A percentile compares a stretch with the other conserved stretches of the same genome.
Conservation (phyloP, 2,797 vertebrate genomes). For the Bovichtus variegatus region DNA sequence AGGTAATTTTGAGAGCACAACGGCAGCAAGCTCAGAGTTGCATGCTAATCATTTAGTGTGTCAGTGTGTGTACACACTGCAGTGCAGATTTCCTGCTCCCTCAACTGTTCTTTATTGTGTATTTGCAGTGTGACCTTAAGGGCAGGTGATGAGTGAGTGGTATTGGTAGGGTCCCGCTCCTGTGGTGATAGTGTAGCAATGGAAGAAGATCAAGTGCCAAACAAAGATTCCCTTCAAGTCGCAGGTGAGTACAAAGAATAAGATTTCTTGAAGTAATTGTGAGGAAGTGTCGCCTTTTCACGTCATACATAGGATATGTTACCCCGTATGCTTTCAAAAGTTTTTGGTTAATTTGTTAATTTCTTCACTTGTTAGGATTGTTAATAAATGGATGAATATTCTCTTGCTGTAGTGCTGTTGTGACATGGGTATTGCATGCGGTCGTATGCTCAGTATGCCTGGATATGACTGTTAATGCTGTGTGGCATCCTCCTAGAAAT, state of each 20-base stretch:
- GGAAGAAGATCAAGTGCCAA: slow-evolving; percentile 69
- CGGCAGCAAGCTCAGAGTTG: slow-evolving; percentile 38
- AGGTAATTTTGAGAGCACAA: slow-evolving; percentile 67
- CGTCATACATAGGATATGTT: background rate
- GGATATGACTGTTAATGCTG: slow-evolving; percentile 19
- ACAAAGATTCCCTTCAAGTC: slow-evolving; percentile 57
- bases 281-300: background rate
- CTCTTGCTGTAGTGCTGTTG: background rate
- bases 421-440: slow-evolving; percentile 7
- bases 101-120: slow-evolving; percentile 1
- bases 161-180: slow-evolving; percentile 39
- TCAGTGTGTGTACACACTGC: slow-evolving; percentile 24
- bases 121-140: slow-evolving; percentile 16
- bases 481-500: slow-evolving; percentile 47
- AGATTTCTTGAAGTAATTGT: background rate
- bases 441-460: slow-evolving; percentile 25
- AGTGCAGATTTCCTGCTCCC: slow-evolving; percentile 31
- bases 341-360: background rate
- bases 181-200: slow-evolving; percentile 62
- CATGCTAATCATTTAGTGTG: slow-evolving; percentile 40
- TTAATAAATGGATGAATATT: slow-evolving; percentile 5
- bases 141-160: slow-evolving; percentile 46
- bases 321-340: background rate
- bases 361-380: background rate
- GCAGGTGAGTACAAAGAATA: slow-evolving; percentile 69